Percentiles rank a stretch among this genome's conserved stretches.
phyloP scores from a whole-genome alignment of 1,140 invertebrate species.

The Pissodes strobi region DNA sequence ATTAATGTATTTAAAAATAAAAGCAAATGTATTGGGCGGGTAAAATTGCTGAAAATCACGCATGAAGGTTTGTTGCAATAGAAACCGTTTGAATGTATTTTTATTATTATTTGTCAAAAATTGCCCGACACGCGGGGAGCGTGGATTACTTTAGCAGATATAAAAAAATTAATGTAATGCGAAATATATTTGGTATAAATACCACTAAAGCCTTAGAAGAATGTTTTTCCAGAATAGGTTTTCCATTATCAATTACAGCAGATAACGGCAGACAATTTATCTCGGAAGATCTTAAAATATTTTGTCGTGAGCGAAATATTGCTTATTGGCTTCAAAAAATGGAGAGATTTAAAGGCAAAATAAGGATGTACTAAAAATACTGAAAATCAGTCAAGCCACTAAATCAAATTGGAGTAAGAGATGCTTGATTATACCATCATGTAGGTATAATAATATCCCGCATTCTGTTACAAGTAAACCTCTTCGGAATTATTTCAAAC shows the following conservation, averaged over 20 bases:
- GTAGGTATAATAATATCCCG: not conserved
- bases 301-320: not conserved
- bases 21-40: too few species aligned
- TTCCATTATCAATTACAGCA: too few species aligned
- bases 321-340: not conserved
- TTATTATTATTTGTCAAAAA: too few species aligned
- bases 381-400: not conserved
- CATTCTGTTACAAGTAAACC: not conserved
- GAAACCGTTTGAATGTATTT: too few species aligned
- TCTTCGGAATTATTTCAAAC: not conserved
- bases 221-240: not conserved
- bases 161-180: not conserved
- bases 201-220: not conserved
- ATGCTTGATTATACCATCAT: not conserved
- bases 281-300: too few species aligned
- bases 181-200: not conserved
- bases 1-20: too few species aligned
- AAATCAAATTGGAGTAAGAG: not conserved
- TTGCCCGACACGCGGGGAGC: too few species aligned
- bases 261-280: too few species aligned
- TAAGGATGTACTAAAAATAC: not conserved
- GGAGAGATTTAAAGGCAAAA: not conserved
- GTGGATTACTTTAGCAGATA: not conserved
- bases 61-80: too few species aligned
- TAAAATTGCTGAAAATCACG: too few species aligned